Evolutionary conservation across 2,797 vertebrate species (phyloP).

Genomic region (Myripristis jacobus): DNA sequence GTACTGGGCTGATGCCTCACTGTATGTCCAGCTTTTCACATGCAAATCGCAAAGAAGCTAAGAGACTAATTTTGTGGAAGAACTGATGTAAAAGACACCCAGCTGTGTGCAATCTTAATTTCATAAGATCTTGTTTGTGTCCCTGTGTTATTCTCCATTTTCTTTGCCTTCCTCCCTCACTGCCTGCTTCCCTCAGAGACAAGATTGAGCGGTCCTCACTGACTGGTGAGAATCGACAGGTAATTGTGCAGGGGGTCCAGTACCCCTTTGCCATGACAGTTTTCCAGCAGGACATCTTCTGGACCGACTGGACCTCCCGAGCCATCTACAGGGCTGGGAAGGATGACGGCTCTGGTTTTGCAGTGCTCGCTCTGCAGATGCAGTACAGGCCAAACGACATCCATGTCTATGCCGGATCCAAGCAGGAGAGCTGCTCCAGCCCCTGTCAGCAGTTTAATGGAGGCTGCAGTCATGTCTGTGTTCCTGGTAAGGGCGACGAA

Average conservation of each 20-base stretch:
- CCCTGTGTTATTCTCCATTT: too few relatives aligned
- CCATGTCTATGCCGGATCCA: conserved; percentile 82
- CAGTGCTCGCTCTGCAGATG: conserved; percentile 83
- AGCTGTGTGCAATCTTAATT: too few relatives aligned
- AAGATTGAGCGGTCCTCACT: conserved; percentile 91
- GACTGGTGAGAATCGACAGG: conserved; percentile 86
- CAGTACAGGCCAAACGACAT: conserved; percentile 88
- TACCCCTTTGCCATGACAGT: conserved; percentile 89
- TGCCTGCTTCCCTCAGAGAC: conserved; percentile 61
- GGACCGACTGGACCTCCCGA: conserved; percentile 91
- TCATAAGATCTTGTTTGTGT: too few relatives aligned
- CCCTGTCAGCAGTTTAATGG: conserved; percentile 93
- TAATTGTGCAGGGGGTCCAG: conserved; percentile 84
- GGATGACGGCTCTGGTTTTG: conserved; percentile 89
- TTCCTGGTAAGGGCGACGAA: conserved; percentile 88
- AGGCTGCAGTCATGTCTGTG: conserved; percentile 94
- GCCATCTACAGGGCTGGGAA: conserved; percentile 90
- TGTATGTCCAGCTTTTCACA: conserved; percentile 78
- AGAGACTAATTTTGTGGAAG: too few relatives aligned
- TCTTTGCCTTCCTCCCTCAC: neutral
- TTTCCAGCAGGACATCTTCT: conserved; percentile 93
- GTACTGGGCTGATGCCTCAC: conserved; percentile 91
- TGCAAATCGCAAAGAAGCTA: too few relatives aligned
- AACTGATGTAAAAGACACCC: too few relatives aligned
- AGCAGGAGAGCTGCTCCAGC: conserved; percentile 88